A percentile compares a stretch with the other conserved stretches of the same genome.
Evolutionary conservation across 2,888 invertebrate genomes (phyloP).

Genomic region (Gastrophysa polygoni): DNA sequence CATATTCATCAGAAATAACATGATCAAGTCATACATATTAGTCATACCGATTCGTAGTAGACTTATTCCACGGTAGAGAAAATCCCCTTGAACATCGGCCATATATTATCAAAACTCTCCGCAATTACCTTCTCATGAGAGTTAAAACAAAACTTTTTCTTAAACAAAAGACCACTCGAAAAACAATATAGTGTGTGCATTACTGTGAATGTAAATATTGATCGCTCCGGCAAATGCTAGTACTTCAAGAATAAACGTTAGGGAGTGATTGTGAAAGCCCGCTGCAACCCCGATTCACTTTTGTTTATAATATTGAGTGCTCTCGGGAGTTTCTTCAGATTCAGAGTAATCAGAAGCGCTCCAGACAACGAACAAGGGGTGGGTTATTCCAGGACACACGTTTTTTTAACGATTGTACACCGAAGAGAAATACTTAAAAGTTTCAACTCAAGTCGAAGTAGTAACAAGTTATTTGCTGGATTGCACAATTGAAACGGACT

Average conservation of each 20-base stretch:
- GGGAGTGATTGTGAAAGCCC: slow-evolving; percentile 32
- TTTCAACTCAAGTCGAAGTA: no score
- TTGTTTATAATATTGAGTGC: slow-evolving; percentile 8
- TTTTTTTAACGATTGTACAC: neutral
- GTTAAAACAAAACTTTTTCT: slow-evolving; percentile 29
- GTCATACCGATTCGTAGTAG: no score
- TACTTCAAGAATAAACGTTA: slow-evolving; percentile 33
- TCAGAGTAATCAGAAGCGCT: neutral
- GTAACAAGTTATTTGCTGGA: no score
- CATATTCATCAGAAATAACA: no score
- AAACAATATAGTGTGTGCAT: slow-evolving; percentile 34
- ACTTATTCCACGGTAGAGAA: no score
- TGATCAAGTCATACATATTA: no score
- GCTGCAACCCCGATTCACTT: slow-evolving; percentile 35
- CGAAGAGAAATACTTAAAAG: no score
- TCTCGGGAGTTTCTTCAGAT: neutral
- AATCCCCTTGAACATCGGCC: neutral
- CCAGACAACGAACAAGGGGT: neutral
- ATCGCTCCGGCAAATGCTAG: slow-evolving; percentile 46
- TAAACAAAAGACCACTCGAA: slow-evolving; percentile 38
- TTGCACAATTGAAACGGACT: no score
- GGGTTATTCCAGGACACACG: neutral
- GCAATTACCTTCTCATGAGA: slow-evolving; percentile 16
- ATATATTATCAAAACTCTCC: neutral
- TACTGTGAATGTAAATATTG: slow-evolving; percentile 50